A percentile compares a stretch with the other conserved stretches of the same genome.
Conservation (phyloP, 2,113 vertebrate genomes). For the Alosa alosa region DNA sequence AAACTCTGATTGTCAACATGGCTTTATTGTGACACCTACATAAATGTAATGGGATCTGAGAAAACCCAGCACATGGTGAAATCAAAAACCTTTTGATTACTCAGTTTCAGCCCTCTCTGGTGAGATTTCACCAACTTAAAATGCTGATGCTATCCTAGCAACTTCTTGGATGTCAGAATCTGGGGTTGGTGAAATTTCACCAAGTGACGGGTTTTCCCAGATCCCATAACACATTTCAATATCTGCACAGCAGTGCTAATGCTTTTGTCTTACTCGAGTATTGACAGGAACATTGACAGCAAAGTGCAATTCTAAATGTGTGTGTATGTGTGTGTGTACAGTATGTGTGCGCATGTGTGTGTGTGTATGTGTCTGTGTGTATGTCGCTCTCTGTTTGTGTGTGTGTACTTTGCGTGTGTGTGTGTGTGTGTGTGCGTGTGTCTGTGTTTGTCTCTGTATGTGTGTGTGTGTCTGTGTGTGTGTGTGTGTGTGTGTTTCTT, state of each 20-base stretch:
- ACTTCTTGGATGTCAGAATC: too few relatives aligned
- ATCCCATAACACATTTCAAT: not conserved
- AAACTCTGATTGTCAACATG: not conserved
- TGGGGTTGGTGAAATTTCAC: too few relatives aligned
- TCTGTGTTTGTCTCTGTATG: not conserved
- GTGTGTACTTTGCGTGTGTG: not conserved
- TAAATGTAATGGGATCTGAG: not conserved
- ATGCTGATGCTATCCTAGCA: too few relatives aligned
- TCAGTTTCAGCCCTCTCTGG: too few relatives aligned
- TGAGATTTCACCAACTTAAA: too few relatives aligned
- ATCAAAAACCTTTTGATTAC: too few relatives aligned
- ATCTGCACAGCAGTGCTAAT: not conserved
- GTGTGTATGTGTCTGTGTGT: not conserved
- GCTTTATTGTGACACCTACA: not conserved
- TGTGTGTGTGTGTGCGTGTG: not conserved
- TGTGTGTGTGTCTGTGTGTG: slow-evolving; percentile 25
- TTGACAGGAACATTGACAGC: not conserved
- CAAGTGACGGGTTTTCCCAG: too few relatives aligned
- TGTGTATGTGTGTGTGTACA: not conserved
- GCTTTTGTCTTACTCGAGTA: not conserved
- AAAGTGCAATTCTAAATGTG: not conserved
- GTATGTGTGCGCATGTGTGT: not conserved
- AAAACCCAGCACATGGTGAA: too few relatives aligned
- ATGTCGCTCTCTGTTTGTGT: not conserved
- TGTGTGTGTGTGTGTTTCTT: not conserved